phyloP scores from a whole-genome alignment of 2,797 vertebrate species.

The Corythornis leucogaster region DNA sequence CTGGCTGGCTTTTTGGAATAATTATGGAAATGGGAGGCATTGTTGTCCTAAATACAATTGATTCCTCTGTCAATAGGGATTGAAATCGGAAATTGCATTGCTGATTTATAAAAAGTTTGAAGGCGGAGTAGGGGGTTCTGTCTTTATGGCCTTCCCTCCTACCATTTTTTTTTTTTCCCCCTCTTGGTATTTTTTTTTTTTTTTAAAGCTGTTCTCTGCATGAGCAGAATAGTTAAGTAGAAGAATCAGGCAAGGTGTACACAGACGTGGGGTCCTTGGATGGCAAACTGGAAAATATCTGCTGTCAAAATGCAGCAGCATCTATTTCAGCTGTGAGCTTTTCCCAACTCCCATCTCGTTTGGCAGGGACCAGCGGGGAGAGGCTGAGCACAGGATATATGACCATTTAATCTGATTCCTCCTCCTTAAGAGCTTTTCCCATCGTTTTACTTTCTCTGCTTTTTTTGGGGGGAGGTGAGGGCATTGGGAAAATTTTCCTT shows the following conservation, averaged over 20 bases:
- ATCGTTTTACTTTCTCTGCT: conserved; percentile 41
- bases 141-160: background rate
- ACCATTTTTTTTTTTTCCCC: no score
- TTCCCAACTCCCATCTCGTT: conserved; percentile 44
- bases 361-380: background rate
- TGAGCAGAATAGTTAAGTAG: conserved; percentile 67
- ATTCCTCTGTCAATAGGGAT: conserved; percentile 53
- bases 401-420: conserved; percentile 36
- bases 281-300: conserved; percentile 64
- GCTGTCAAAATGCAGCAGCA: conserved; percentile 52
- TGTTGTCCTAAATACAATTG: conserved; percentile 63
- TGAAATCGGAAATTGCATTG: conserved; percentile 70
- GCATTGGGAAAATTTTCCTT: background rate
- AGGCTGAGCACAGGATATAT: conserved; percentile 24
- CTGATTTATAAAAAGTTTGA: conserved; percentile 54
- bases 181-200: background rate
- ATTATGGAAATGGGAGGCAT: conserved; percentile 64
- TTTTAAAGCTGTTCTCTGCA: conserved; percentile 38
- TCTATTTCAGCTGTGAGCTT: conserved; percentile 54
- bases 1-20: conserved; percentile 69
- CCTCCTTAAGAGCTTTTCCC: conserved; percentile 44
- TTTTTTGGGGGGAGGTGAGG: conserved; percentile 30
- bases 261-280: conserved; percentile 51
- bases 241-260: conserved; percentile 45
- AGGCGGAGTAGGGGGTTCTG: background rate